Conservation (phyloP, 2,113 vertebrate species). For the Capreolus pygargus region DNA sequence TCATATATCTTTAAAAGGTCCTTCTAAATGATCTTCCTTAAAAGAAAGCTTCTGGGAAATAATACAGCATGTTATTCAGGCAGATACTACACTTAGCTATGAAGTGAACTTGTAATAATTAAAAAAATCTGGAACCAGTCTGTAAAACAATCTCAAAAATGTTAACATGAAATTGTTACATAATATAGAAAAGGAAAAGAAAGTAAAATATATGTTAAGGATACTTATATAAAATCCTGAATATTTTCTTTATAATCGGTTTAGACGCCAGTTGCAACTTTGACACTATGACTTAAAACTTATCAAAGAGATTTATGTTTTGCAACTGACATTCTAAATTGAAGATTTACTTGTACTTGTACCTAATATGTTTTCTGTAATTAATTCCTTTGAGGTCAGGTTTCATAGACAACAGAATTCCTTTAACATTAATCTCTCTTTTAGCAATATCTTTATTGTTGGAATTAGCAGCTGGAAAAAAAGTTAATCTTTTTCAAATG, state of each 20-base stretch:
- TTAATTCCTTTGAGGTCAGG: conserved; percentile 77
- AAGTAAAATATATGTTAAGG: not conserved
- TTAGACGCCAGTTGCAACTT: conserved; percentile 73
- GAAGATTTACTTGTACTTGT: conserved; percentile 78
- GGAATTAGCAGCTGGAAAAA: conserved; percentile 62
- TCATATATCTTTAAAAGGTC: conserved; percentile 68
- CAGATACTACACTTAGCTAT: conserved; percentile 57
- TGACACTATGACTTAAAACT: conserved; percentile 76
- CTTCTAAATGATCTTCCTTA: conserved; percentile 54
- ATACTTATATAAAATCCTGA: not conserved
- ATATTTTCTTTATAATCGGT: conserved; percentile 55
- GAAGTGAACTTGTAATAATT: conserved; percentile 50
- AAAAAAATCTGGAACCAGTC: conserved; percentile 51
- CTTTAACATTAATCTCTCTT: conserved; percentile 70
- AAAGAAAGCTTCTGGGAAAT: conserved; percentile 68
- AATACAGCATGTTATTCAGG: conserved; percentile 54
- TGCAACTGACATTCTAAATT: conserved; percentile 81
- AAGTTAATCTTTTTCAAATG: conserved; percentile 63
- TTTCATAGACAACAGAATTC: conserved; percentile 75
- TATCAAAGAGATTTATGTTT: conserved; percentile 80
- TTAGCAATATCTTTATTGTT: conserved; percentile 62
- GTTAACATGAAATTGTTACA: conserved; percentile 14
- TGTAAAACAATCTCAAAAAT: conserved; percentile 68
- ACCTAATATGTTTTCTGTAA: conserved; percentile 78
- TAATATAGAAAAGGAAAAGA: not conserved